Conservation (phyloP, 2,113 vertebrate species). For the Anarrhichthys ocellatus region DNA sequence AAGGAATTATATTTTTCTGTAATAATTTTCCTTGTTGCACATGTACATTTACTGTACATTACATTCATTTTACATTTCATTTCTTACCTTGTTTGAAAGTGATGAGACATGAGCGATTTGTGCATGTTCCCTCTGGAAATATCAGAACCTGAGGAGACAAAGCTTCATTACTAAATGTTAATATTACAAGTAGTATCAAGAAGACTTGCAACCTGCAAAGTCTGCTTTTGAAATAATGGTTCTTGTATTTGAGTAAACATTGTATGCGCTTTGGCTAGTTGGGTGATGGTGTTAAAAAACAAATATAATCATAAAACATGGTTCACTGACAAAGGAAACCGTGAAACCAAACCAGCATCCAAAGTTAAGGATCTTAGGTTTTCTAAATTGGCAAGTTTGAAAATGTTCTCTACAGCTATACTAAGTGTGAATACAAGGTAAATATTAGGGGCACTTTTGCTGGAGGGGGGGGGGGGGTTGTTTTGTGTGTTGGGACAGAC, state of each 20-base stretch:
- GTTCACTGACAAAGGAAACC: neutral
- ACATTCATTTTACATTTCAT: neutral
- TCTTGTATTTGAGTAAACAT: neutral
- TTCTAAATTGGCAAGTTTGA: neutral
- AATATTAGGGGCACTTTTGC: neutral
- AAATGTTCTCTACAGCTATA: neutral
- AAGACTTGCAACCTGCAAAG: neutral
- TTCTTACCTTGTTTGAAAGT: slow-evolving; percentile 95
- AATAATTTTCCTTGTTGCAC: neutral
- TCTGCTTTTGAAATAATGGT: neutral
- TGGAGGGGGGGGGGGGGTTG: too few species aligned
- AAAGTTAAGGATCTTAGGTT: neutral
- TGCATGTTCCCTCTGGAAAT: slow-evolving; percentile 98
- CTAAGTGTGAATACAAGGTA: neutral
- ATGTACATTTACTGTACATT: neutral
- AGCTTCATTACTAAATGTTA: slow-evolving; percentile 55
- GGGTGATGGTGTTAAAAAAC: neutral
- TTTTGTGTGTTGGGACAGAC: slow-evolving; percentile 72
- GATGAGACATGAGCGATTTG: slow-evolving; percentile 97
- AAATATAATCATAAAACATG: neutral
- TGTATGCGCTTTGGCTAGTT: neutral
- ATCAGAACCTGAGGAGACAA: slow-evolving; percentile 89
- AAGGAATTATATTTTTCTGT: neutral
- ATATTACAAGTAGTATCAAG: neutral
- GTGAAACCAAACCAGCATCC: slow-evolving; percentile 14